phyloP scores from a whole-genome alignment of 2,888 invertebrate genomes.

The Eupithecia vulgata region DNA sequence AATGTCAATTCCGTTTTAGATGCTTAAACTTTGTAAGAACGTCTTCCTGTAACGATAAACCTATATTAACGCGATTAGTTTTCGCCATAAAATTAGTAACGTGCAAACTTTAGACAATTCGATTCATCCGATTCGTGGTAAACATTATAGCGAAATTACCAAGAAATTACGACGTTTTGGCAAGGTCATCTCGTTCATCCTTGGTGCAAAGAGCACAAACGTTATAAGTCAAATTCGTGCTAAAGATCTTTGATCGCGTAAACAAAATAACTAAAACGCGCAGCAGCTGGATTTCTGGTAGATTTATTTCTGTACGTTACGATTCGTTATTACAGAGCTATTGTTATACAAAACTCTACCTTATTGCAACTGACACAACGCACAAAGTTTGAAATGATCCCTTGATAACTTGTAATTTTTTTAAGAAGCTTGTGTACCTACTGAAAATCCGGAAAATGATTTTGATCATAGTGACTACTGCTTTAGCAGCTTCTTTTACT shows the following conservation, averaged over 20 bases:
- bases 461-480: not conserved
- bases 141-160: constrained; percentile 11
- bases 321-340: constrained; percentile 41
- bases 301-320: constrained; percentile 58
- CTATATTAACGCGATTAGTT: constrained; percentile 12
- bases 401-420: not conserved
- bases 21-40: constrained; percentile 10
- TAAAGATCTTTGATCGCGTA: constrained; percentile 38
- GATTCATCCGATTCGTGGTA: constrained; percentile 15
- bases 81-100: constrained; percentile 22
- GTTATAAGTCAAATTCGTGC: constrained; percentile 34
- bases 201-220: constrained; percentile 29
- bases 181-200: constrained; percentile 28
- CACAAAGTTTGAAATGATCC: not conserved
- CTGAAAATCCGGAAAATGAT: not conserved
- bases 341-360: constrained; percentile 40
- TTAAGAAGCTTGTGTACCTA: not conserved
- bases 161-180: constrained; percentile 24
- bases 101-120: constrained; percentile 19
- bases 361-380: constrained; percentile 38
- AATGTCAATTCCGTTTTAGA: constrained; percentile 33
- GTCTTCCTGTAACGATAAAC: constrained; percentile 18
- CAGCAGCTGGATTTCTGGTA: constrained; percentile 50
- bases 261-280: constrained; percentile 41
- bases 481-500: not conserved